phyloP scores from a whole-genome alignment of 2,888 invertebrate genomes.

The Candidula unifasciata region DNA sequence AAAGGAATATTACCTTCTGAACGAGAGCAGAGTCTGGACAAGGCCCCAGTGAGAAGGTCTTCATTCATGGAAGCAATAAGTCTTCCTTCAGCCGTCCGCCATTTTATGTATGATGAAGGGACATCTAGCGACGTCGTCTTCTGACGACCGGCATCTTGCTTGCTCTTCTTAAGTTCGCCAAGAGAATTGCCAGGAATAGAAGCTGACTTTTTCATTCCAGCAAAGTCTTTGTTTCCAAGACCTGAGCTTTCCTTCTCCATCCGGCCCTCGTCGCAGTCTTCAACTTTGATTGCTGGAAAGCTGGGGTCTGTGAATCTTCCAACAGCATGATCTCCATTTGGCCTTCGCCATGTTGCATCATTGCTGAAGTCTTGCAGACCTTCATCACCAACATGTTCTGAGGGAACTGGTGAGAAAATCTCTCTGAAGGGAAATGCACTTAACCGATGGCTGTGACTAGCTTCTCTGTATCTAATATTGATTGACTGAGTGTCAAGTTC shows the following conservation, averaged over 20 bases:
- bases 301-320: not conserved
- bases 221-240: not conserved
- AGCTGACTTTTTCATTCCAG: not conserved
- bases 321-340: not conserved
- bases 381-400: not conserved
- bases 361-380: not conserved
- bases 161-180: not conserved
- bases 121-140: slow-evolving; percentile 18
- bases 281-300: slow-evolving; percentile 24
- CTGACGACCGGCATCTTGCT: not conserved
- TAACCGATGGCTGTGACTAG: not conserved
- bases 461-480: not conserved
- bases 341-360: no score
- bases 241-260: no score
- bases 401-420: slow-evolving; percentile 34
- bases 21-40: slow-evolving; percentile 25
- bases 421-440: not conserved
- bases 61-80: slow-evolving; percentile 28
- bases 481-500: not conserved
- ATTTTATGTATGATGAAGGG: not conserved
- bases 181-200: not conserved
- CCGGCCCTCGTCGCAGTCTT: not conserved
- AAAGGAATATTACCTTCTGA: slow-evolving; percentile 32
- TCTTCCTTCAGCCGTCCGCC: slow-evolving; percentile 25
- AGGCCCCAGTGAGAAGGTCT: not conserved